These are phyloP conservation scores for Odontamblyopus lacepedii DNA, from an alignment of 2,797 vertebrate species.

Conservation along the genomic window DNA sequence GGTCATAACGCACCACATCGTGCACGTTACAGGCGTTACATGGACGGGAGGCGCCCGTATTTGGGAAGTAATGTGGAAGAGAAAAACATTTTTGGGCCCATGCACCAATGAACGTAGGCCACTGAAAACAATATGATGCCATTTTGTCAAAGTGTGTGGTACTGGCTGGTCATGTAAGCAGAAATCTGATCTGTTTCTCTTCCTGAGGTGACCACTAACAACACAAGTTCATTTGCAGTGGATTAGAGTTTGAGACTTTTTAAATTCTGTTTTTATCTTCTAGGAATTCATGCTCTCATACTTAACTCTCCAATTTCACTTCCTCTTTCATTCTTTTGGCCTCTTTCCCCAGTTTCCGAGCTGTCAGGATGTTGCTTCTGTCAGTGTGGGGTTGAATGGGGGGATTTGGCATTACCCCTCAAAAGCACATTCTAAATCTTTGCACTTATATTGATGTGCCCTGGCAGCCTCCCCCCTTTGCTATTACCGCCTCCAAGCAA, in stretches of 20 bases:
- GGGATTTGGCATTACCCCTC: conserved; percentile 64
- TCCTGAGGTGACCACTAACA: neutral
- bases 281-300: conserved; percentile 41
- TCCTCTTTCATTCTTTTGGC: conserved; percentile 19
- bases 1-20: too few relatives aligned
- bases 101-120: too few relatives aligned
- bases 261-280: conserved; percentile 22
- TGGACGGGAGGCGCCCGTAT: too few relatives aligned
- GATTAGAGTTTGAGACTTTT: conserved; percentile 43
- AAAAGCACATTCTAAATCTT: conserved; percentile 67
- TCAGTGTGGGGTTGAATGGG: conserved; percentile 68
- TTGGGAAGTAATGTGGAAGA: too few relatives aligned
- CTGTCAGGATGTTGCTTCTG: conserved; percentile 69
- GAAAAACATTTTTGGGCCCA: too few relatives aligned
- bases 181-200: too few relatives aligned
- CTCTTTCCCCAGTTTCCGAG: conserved; percentile 32
- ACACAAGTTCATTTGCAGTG: conserved; percentile 29
- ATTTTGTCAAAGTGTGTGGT: too few relatives aligned
- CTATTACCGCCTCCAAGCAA: conserved; percentile 60
- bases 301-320: conserved; percentile 12
- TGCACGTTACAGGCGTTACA: too few relatives aligned
- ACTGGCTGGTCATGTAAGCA: too few relatives aligned
- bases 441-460: conserved; percentile 68
- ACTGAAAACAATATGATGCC: too few relatives aligned
- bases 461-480: conserved; percentile 59